Conservation (phyloP, 2,113 vertebrate genomes). For the Oryzias javanicus region DNA sequence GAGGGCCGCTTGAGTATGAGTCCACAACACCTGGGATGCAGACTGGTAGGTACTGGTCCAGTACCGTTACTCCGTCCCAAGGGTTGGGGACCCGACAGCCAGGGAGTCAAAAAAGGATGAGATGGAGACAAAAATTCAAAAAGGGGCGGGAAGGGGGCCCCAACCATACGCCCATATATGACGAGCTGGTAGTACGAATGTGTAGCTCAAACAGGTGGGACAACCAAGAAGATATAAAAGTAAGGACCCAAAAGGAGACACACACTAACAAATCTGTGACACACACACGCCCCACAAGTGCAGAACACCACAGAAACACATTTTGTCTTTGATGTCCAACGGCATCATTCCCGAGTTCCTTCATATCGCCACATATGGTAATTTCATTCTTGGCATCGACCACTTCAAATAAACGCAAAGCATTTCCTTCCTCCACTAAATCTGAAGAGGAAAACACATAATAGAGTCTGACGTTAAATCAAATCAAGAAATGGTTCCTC, state of each 20-base stretch:
- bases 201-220: slow-evolving; percentile 39
- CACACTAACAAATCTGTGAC: slow-evolving; percentile 50
- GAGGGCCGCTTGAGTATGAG: too few species aligned
- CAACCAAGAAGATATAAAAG: slow-evolving; percentile 68
- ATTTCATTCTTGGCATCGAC: slow-evolving; percentile 55
- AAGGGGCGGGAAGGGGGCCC: too few species aligned
- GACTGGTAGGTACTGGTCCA: too few species aligned
- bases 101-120: too few species aligned
- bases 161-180: too few species aligned
- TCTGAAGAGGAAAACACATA: not conserved
- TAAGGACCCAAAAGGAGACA: slow-evolving; percentile 27
- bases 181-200: too few species aligned
- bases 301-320: slow-evolving; percentile 13
- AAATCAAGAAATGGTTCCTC: not conserved
- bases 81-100: too few species aligned
- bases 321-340: slow-evolving; percentile 51
- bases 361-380: slow-evolving; percentile 66
- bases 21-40: too few species aligned
- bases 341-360: slow-evolving; percentile 45
- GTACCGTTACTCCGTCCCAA: too few species aligned
- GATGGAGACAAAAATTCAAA: too few species aligned
- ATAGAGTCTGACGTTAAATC: slow-evolving; percentile 13
- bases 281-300: slow-evolving; percentile 42
- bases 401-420: slow-evolving; percentile 62
- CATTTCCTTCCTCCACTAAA: not conserved